These are phyloP conservation scores for Siniperca knerii DNA, from an alignment of 2,113 vertebrate genomes.

Conservation along the genomic window DNA sequence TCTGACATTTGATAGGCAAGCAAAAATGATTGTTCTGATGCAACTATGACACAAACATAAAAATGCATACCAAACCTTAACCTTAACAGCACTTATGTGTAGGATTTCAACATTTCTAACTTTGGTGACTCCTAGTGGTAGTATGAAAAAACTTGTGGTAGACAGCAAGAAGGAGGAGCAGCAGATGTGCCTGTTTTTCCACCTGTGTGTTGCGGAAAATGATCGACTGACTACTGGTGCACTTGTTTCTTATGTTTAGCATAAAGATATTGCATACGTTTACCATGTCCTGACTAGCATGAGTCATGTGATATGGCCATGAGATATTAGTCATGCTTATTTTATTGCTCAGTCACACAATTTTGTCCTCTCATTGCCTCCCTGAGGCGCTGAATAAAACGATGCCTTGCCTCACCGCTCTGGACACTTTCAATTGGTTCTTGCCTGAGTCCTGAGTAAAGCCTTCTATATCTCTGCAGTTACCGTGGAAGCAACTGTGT, in stretches of 20 bases:
- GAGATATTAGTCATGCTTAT: conserved; percentile 24
- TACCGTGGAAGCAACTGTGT: conserved; percentile 38
- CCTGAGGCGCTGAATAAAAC: conserved; percentile 27
- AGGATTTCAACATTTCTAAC: neutral
- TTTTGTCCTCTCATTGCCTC: conserved; percentile 25
- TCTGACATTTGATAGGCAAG: neutral
- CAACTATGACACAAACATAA: neutral
- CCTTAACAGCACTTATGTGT: neutral
- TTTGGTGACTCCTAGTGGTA: neutral
- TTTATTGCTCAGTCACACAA: conserved; percentile 26
- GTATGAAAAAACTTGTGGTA: neutral
- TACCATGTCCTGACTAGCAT: neutral
- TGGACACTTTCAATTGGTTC: conserved; percentile 16
- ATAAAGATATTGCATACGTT: neutral
- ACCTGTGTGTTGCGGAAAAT: neutral
- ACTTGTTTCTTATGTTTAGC: neutral
- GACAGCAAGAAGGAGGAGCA: neutral
- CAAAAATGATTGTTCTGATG: neutral
- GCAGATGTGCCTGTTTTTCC: neutral
- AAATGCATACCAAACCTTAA: neutral
- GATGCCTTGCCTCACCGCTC: neutral
- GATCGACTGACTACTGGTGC: neutral
- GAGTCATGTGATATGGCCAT: neutral
- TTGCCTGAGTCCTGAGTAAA: conserved; percentile 30
- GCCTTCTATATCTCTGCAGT: conserved; percentile 23